Evolutionary conservation across 2,888 invertebrate genomes (phyloP), one percentile per base, ranked within the genome.

Genomic region (Agonopterix heracliana): DNA sequence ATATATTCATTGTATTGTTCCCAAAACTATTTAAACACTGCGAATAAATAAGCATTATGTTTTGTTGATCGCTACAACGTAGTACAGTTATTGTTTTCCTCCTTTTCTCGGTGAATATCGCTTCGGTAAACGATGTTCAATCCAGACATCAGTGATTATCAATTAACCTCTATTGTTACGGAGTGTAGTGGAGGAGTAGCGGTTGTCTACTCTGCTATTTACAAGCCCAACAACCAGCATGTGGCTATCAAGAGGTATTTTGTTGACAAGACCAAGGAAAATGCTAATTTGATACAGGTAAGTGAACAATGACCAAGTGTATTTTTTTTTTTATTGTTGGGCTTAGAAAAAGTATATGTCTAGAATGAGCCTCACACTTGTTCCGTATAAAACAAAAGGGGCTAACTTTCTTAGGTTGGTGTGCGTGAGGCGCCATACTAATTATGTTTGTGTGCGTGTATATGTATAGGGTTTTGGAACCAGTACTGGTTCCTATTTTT

Each of bases 161-260:
- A 92, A 69, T 84, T 92, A 54, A 91, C 93, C 77, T 91, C 93
- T 45, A 90, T 92, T 63, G 78, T 93, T 66, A 91, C 93, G 0
- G 90, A 91, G 65, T 93, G 94, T 66, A 93, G 92, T 71, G 92
- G 93, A 62, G 92, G 92, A 45, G 89, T 90, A 54, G 93, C 93
- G 9, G 90, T 91, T 2, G 93, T 95, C 14, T 92, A 93, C 68
- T 89, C 94, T 45, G 94, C 93, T 10, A 89, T 91, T 56, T 92
- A 93, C 73, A 87, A 90, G 54, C 90, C 92, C 8, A 91, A 90
- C 47, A 90, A 91, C 50, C 90, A 91, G 56, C 89, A 92, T 81
- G 91, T 95, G 49, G 93, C 94, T 3, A 81, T 95, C 35, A 95
- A 95, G 69, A 92, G 93, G 66, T 94, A 93, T 76, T 92, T 93